phyloP scores from a whole-genome alignment of 2,113 vertebrate species.

The Pteronura brasiliensis region DNA sequence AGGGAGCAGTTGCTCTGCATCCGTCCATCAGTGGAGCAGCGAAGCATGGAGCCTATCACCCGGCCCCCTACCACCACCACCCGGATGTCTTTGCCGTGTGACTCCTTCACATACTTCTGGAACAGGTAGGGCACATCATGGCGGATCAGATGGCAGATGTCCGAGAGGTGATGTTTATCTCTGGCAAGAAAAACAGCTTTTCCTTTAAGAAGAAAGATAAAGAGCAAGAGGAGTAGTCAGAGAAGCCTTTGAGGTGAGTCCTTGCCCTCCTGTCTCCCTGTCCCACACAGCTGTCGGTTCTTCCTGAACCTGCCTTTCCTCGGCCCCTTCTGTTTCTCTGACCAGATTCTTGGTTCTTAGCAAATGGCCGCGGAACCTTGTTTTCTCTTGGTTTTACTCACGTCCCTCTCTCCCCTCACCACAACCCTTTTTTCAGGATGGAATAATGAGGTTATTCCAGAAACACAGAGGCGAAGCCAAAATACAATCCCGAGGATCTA shows the following conservation, averaged over 20 bases:
- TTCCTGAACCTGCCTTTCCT: neutral
- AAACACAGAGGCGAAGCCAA: neutral
- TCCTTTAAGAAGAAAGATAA: constrained; percentile 79
- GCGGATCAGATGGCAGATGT: constrained; percentile 92
- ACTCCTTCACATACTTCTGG: constrained; percentile 94
- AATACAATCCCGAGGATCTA: neutral
- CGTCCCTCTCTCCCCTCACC: neutral
- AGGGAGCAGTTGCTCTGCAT: constrained; percentile 96
- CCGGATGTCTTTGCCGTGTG: constrained; percentile 91
- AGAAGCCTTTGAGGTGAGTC: neutral
- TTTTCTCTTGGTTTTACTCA: neutral
- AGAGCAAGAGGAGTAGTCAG: neutral
- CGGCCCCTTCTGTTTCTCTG: neutral
- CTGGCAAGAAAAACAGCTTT: constrained; percentile 93
- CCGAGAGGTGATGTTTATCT: constrained; percentile 92
- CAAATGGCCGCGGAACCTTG: neutral
- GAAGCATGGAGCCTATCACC: constrained; percentile 92
- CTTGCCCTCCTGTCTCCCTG: neutral
- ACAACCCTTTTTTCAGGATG: neutral
- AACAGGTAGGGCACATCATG: constrained; percentile 94
- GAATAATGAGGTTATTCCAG: neutral
- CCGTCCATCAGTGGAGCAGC: constrained; percentile 92
- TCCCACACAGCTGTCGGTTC: neutral
- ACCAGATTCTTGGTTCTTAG: neutral
- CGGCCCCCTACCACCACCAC: constrained; percentile 92